Base-by-base conservation (phyloP, 2,888 invertebrate species). In the Drosophila mercatorum region DNA sequence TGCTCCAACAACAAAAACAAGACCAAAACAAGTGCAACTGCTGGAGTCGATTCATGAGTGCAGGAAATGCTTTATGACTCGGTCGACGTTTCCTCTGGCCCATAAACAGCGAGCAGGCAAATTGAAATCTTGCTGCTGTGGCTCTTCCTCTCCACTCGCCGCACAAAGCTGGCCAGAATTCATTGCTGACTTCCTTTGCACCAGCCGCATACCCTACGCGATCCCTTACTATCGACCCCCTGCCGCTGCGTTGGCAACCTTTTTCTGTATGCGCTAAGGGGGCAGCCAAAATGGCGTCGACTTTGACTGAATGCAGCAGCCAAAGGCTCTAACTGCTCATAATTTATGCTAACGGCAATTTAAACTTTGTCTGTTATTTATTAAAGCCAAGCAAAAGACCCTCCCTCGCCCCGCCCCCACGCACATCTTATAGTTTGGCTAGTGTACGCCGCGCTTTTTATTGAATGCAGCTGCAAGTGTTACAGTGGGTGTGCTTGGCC, bases 291-390 rank as follows among this genome's bases (percentile, higher is more conserved):
- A 64, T 79, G 80, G 80, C 76, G 76, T 67, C 75, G 63, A 57
- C 69, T 75, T 75, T 83, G 72, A 76, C 70, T 83, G 80, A 80
- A 72, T 80, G 62, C 80, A 75, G 69, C 74, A 80, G 69, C 81
- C 71, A 83, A 88, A 74, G 67, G 68, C 83, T 74, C 83, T 80
- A 77, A 83, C 89, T 87, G 73, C 81, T 90, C 79, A 87, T 90
- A 90, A 90, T 87, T 90, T 87, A 87, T 90, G 89, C 90, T 90
- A 90, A 87, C 89, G 88, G 87, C 89, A 90, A 87, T 84, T 89
- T 87, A 87, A 90, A 87, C 90, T 87, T 90, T 34, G 75, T 67
- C 82, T 72, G 89, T 90, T 87, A 90, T 87, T 87, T 87, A 89
- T 87, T 87, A 89, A 87, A 81, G 74, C 57, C 43, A 8, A 3